These are phyloP conservation scores for Eretmochelys imbricata DNA, from an alignment of 2,113 vertebrate species.

Conservation along the genomic window DNA sequence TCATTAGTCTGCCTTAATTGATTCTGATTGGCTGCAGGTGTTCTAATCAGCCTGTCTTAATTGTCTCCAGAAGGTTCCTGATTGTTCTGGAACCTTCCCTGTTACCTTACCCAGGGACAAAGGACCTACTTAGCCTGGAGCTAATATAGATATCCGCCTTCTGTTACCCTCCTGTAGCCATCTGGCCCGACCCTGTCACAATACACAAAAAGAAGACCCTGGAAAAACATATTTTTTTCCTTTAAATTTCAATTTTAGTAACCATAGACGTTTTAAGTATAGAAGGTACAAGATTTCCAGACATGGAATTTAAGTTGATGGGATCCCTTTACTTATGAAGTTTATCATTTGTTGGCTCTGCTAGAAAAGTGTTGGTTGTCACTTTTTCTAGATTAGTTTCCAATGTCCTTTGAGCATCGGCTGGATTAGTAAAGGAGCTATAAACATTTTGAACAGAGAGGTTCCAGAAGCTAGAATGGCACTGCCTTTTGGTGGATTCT, in stretches of 20 bases:
- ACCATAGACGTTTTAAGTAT: not conserved
- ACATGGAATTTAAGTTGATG: not conserved
- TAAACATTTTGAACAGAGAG: not conserved
- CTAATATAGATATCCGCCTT: too few species aligned
- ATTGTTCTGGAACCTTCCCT: too few species aligned
- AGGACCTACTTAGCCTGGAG: too few species aligned
- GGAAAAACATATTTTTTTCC: not conserved
- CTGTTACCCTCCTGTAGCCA: too few species aligned
- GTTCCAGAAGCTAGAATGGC: not conserved
- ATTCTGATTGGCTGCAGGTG: too few species aligned
- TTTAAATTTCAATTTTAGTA: not conserved
- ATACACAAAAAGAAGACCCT: not conserved
- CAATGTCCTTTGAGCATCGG: not conserved
- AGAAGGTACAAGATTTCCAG: not conserved
- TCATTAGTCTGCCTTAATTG: too few species aligned
- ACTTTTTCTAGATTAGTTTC: not conserved
- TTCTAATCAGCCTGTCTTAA: too few species aligned
- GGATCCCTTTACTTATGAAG: not conserved
- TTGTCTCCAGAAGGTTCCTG: too few species aligned
- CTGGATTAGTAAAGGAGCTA: not conserved
- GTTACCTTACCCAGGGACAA: too few species aligned
- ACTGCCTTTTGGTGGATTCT: not conserved
- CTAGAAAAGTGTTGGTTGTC: not conserved
- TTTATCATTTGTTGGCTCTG: accelerated
- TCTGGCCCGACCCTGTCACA: too few species aligned